These are phyloP conservation scores for Drosophila longiperda DNA, from an alignment of 2,888 invertebrate species.

Conservation along the genomic window DNA sequence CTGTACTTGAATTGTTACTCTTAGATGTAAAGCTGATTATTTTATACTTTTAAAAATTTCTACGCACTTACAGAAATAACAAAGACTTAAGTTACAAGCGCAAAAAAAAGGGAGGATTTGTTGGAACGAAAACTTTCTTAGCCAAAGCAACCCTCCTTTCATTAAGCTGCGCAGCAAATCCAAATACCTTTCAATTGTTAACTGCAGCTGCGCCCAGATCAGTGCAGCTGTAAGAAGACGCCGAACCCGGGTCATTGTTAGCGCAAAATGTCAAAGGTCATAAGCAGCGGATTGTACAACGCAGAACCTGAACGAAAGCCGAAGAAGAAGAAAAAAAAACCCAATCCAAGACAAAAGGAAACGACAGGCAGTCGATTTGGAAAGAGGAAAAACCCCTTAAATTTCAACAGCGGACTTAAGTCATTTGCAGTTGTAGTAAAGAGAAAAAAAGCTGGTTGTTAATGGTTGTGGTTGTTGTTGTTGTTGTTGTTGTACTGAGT, in stretches of 20 bases:
- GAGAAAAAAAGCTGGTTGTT: conserved; percentile 26
- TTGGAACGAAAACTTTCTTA: conserved; percentile 20
- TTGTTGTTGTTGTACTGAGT: conserved; percentile 11
- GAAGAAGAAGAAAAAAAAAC: conserved; percentile 24
- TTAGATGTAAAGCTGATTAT: not conserved
- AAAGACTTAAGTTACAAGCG: conserved; percentile 4
- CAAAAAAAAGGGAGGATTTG: not conserved
- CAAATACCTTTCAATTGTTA: conserved; percentile 49
- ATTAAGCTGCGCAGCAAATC: conserved; percentile 17
- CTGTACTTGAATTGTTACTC: not conserved
- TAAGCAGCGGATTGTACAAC: conserved; percentile 66
- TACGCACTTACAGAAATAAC: not conserved
- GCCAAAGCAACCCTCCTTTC: conserved; percentile 16
- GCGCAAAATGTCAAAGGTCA: conserved; percentile 74
- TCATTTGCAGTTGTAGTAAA: conserved; percentile 18
- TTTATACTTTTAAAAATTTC: not conserved
- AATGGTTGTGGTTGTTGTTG: conserved; percentile 18
- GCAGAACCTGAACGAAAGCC: conserved; percentile 43
- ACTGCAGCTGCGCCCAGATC: conserved; percentile 62
- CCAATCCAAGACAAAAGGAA: conserved; percentile 59
- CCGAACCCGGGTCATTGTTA: conserved; percentile 53
- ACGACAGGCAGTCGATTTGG: conserved; percentile 49
- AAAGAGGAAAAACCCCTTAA: conserved; percentile 51
- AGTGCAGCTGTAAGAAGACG: conserved; percentile 61
- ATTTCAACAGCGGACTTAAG: conserved; percentile 25